Conservation (phyloP, 2,113 vertebrate species). For the Gymnarchus niloticus region DNA sequence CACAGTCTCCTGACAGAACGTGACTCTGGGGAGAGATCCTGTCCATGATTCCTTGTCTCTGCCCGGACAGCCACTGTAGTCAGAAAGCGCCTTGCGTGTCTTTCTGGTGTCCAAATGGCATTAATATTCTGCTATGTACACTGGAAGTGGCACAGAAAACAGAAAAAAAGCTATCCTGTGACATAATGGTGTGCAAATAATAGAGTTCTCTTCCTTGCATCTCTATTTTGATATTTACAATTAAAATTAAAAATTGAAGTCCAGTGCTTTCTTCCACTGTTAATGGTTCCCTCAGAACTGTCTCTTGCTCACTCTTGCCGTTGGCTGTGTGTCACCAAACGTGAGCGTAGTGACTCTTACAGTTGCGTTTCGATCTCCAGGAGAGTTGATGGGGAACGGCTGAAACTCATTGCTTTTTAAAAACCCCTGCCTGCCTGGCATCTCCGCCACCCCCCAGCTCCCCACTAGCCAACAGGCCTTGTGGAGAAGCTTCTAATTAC, state of each 20-base stretch:
- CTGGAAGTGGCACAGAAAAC: not conserved
- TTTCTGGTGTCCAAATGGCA: not conserved
- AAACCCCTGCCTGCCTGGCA: not conserved
- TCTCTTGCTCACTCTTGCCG: not conserved
- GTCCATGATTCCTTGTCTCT: not conserved
- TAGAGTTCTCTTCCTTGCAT: not conserved
- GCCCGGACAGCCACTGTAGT: not conserved
- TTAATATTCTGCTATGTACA: not conserved
- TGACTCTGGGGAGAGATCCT: constrained; percentile 7
- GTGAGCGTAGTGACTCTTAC: not conserved
- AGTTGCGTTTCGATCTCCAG: not conserved
- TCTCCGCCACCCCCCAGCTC: not conserved
- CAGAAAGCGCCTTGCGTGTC: not conserved
- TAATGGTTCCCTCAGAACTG: not conserved
- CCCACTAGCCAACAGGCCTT: not conserved
- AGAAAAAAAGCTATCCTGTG: not conserved
- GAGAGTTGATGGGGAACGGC: not conserved
- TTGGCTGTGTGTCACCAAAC: not conserved
- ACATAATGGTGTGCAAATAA: not conserved
- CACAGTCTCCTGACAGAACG: constrained; percentile 3
- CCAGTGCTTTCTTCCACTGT: not conserved
- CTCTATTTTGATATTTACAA: not conserved
- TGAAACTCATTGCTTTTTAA: not conserved
- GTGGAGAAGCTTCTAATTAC: not conserved
- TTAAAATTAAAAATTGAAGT: not conserved